phyloP scores from a whole-genome alignment of 1,140 invertebrate genomes.

The Drosophila takahashii region DNA sequence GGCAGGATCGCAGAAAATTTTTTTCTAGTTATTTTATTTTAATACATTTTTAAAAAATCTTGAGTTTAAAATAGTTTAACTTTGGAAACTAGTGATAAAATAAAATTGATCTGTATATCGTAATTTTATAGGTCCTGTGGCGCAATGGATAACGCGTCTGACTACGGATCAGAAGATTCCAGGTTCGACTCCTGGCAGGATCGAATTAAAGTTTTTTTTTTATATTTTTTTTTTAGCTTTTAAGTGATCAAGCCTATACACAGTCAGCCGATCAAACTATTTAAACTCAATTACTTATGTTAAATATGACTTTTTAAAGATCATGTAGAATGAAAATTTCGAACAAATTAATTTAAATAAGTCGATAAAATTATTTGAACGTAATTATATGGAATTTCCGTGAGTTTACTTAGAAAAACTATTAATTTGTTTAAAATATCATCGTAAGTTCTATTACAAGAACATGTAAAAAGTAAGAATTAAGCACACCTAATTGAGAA shows the following conservation, averaged over 20 bases:
- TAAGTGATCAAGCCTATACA: no score
- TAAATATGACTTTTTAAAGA: no score
- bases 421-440: neutral
- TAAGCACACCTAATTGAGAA: neutral
- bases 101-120: neutral
- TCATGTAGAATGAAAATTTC: no score
- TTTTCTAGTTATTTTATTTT: neutral
- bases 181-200: conserved; percentile 87
- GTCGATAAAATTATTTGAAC: no score
- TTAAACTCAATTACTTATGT: no score
- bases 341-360: no score
- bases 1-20: neutral
- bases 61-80: no score
- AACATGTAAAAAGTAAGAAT: neutral
- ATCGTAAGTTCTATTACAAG: neutral
- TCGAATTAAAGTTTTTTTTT: no score
- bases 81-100: neutral
- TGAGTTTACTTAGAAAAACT: neutral
- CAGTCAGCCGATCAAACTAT: no score
- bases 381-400: no score
- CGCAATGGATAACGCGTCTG: conserved; percentile 90
- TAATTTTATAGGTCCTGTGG: conserved; percentile 86
- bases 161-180: conserved; percentile 90
- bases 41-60: neutral
- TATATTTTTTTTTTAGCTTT: no score